Evolutionary conservation across 2,888 invertebrate species (phyloP).

Genomic region (Cryptocheilus praepositus): DNA sequence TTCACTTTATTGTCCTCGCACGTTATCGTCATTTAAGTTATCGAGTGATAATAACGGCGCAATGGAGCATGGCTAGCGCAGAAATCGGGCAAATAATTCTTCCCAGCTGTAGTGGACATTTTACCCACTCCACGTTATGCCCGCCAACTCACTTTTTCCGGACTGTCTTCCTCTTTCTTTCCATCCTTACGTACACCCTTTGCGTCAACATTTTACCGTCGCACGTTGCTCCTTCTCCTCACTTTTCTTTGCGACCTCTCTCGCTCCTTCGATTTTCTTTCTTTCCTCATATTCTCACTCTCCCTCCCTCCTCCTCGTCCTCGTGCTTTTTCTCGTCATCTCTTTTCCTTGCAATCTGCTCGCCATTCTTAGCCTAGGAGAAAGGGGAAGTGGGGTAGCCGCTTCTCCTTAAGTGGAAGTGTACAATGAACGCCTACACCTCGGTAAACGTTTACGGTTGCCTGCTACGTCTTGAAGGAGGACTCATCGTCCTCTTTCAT

Average conservation of each 20-base stretch:
- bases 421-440: conserved; percentile 44
- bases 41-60: too few relatives aligned
- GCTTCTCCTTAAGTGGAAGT: conserved; percentile 48
- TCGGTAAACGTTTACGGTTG: conserved; percentile 59
- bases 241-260: neutral
- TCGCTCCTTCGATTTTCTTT: neutral
- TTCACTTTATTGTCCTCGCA: too few relatives aligned
- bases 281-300: conserved; percentile 30
- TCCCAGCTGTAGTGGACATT: neutral
- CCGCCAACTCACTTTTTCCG: conserved; percentile 6
- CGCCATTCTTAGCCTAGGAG: conserved; percentile 50
- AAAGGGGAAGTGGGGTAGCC: conserved; percentile 16
- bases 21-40: too few relatives aligned
- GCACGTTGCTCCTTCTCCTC: neutral
- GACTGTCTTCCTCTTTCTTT: conserved; percentile 3
- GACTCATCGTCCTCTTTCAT: conserved; percentile 12
- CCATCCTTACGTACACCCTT: too few relatives aligned
- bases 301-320: conserved; percentile 5
- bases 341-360: conserved; percentile 60
- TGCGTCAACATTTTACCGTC: too few relatives aligned
- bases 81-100: too few relatives aligned
- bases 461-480: conserved; percentile 8
- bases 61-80: too few relatives aligned
- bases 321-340: conserved; percentile 26
- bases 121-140: neutral